Conservation (phyloP, 2,113 vertebrate species). For the Ameiurus melas region DNA sequence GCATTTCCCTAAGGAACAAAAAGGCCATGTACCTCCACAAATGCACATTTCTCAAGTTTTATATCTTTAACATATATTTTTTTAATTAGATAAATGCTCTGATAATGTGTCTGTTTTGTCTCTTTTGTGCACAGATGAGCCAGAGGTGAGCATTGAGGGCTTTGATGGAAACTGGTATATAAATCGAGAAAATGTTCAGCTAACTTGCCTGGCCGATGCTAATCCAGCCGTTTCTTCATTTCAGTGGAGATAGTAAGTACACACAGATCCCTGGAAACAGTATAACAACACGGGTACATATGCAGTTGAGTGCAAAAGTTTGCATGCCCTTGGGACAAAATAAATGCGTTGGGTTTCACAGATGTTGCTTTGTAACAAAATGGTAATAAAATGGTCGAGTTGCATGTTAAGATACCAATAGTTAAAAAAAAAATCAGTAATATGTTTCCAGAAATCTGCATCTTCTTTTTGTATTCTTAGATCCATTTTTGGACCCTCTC, state of each 20-base stretch:
- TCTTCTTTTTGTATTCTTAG: not conserved
- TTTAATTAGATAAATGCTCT: not conserved
- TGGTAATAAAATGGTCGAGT: not conserved
- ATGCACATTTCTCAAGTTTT: not conserved
- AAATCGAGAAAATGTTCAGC: conserved; percentile 87
- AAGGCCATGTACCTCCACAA: not conserved
- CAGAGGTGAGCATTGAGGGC: conserved; percentile 90
- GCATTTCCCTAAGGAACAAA: not conserved
- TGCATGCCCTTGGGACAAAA: not conserved
- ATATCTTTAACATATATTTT: not conserved
- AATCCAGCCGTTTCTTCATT: conserved; percentile 89
- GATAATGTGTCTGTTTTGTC: not conserved
- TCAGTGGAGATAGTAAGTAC: conserved; percentile 91
- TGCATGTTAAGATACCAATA: not conserved
- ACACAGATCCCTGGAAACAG: not conserved
- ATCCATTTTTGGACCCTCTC: conserved; percentile 9
- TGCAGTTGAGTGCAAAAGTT: not conserved
- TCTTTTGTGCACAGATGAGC: conserved; percentile 79
- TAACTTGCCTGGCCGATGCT: conserved; percentile 88
- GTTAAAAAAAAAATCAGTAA: not conserved
- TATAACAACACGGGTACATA: not conserved
- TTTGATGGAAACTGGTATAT: conserved; percentile 97
- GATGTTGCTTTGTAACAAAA: not conserved
- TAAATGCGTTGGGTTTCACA: not conserved
- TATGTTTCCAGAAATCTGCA: not conserved